Base-by-base conservation (phyloP, 2,113 vertebrate genomes). In the Lycaon pictus region DNA sequence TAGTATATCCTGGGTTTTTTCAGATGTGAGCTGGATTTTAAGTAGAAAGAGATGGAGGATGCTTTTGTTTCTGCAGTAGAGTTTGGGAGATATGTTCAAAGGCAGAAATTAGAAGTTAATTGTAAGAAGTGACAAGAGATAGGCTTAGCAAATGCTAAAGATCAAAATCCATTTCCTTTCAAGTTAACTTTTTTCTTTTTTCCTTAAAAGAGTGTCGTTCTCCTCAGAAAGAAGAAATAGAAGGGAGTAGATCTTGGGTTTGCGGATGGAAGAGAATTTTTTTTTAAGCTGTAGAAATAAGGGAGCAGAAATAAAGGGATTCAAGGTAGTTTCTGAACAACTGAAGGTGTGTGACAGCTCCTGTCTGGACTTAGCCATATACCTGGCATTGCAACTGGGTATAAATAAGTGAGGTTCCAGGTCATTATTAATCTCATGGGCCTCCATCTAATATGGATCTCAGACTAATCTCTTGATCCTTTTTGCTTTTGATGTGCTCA, bases 111-210 rank as follows among this genome's bases (percentile, higher is more conserved):
- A 82, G 23, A 88, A 53, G 55, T 12, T 62, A 58, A 79, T 62
- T 88, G 16, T 65, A 74, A 53, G 86, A 92, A 97, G 43, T 43
- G 29, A 72, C 11, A 97, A 72, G 63, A 80, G n/a, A 53, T 51
- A 67, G n/a, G 17, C 37, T 74, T 77, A 62, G 19, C 60, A 96
- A 80, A 84, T 71, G 72, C 35, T 65, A 32, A 58, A 94, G 43
- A 51, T 37, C 10, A 11, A 94, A 88, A 74, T 23, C 11, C 20
- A 25, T 60, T 80, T 77, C 19, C 23, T 96, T 77, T 80, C 58
- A 93, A 11, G 37, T 51, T 25, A 74, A 22, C 25, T 8, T 7
- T 27, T 77, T 37, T 23, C 4, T 65, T 88, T 93, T 90, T 62
- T 65, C 19, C 27, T 48, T 62, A 55, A 43, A 51, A 32, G 9